phyloP scores from a whole-genome alignment of 2,113 vertebrate species.

The Galemys pyrenaicus region DNA sequence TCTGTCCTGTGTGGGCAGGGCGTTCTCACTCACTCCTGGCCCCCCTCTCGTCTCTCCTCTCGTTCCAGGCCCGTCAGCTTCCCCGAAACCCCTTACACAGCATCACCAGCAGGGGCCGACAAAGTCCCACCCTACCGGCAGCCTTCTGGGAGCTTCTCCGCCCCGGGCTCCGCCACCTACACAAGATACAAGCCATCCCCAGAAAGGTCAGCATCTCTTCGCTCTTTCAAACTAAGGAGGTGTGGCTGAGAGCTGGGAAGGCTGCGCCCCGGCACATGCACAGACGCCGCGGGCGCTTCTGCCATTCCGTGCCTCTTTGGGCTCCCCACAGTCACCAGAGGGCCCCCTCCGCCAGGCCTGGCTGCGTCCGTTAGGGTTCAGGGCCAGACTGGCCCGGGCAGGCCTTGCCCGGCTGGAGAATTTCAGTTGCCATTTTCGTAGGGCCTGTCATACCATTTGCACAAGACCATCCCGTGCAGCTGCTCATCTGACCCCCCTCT shows the following conservation, averaged over 20 bases:
- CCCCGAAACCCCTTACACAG: constrained; percentile 92
- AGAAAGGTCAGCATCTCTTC: constrained; percentile 87
- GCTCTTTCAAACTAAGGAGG: not conserved
- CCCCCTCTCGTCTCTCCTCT: not conserved
- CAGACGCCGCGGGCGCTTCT: not conserved
- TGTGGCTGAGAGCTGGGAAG: not conserved
- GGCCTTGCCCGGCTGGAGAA: not conserved
- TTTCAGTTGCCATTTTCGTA: not conserved
- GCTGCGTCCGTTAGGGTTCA: not conserved
- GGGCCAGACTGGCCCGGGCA: not conserved
- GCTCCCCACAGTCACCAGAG: not conserved
- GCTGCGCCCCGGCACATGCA: not conserved
- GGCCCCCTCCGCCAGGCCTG: not conserved
- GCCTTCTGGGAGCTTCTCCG: constrained; percentile 94
- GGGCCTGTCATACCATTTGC: not conserved
- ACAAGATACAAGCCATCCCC: constrained; percentile 90
- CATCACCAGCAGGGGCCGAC: constrained; percentile 87
- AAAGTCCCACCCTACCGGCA: constrained; percentile 90
- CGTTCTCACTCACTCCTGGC: not conserved
- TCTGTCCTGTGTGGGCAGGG: not conserved
- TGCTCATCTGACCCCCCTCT: not conserved
- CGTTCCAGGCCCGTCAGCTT: constrained; percentile 92
- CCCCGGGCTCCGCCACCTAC: constrained; percentile 85
- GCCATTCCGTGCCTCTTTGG: not conserved
- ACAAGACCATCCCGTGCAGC: not conserved